Conservation (phyloP, 2,888 invertebrate genomes). For the Marasmarcha lunaedactyla region DNA sequence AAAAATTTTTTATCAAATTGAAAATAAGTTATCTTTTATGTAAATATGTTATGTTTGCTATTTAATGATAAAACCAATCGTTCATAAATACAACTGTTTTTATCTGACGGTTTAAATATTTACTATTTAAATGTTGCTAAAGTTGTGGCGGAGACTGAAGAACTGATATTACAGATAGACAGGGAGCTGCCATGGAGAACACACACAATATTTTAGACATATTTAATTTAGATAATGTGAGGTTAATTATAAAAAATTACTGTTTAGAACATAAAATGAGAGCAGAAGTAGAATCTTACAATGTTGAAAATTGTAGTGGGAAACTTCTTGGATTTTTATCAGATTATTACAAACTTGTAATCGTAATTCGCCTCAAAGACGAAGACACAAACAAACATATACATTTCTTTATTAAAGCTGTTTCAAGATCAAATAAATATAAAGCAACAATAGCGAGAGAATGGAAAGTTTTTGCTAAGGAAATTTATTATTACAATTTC, state of each 20-base stretch:
- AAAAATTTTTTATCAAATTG: no score
- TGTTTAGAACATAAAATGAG: conserved; percentile 21
- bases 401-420: conserved; percentile 45
- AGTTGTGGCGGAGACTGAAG: no score
- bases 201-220: conserved; percentile 7
- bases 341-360: conserved; percentile 52
- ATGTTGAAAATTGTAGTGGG: conserved; percentile 36
- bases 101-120: no score
- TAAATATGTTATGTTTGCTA: no score
- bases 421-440: conserved; percentile 38
- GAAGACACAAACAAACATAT: conserved; percentile 10
- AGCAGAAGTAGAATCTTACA: conserved; percentile 24
- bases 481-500: conserved; percentile 36
- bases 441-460: conserved; percentile 50
- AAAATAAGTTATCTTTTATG: no score
- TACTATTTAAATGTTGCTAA: no score
- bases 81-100: no score
- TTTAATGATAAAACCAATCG: no score
- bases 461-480: conserved; percentile 40
- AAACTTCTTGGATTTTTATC: conserved; percentile 54
- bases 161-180: no score
- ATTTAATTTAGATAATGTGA: conserved; percentile 32
- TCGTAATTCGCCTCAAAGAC: conserved; percentile 16
- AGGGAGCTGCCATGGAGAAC: no score
- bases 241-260: conserved; percentile 25